Evolutionary conservation across 2,797 vertebrate genomes (phyloP), one percentile per base, ranked within the genome.

Genomic region (Notamacropus eugenii): DNA sequence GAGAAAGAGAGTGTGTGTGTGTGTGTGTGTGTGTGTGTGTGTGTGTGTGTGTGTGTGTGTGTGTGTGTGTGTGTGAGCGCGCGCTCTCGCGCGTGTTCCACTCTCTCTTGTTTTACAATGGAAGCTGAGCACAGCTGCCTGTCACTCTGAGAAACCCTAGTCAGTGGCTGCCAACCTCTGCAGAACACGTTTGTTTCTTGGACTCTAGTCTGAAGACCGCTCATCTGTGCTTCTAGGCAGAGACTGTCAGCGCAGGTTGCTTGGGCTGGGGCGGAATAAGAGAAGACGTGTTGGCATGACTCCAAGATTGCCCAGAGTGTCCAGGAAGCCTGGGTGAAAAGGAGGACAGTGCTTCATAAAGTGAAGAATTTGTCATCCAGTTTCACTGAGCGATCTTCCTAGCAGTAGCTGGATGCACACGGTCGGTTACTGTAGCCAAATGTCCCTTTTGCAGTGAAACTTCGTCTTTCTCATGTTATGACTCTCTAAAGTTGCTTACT

Each of bases 321-420:
- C 99, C 99, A 87, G 97, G n/a, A 62, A 97, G 97, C 96, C 96
- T 93, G 97, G 93, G 93, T 97, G 95, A 98, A 97, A 98, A 98
- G 98, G 98, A 98, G 98, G 97, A 93, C 97, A 94, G 93, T 96
- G 94, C 54, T 97, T 97, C 97, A 96, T 93, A 97, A 97, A 97
- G 96, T 94, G 96, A 96, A 96, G 96, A 59, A 95, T 96, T 62
- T 12, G 95, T 92, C 96, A 92, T 95, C 96, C 96, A 95, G 96
- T 95, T 95, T 96, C 96, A 96, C 95, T 91, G 87, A 98, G 95
- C 92, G 97, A 97, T 96, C 97, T 98, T 96, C 96, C 97, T 98
- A 97, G 97, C 97, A 98, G 94, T 54, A 6, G 5, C 52, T 52
- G n/a, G 24, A n/a, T 91, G 94, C 94, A 13, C 55, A 56, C 94